Percentiles rank a stretch among this genome's conserved stretches.
These are phyloP conservation scores for Mayetiola destructor DNA, from an alignment of 2,888 invertebrate species.

Conservation along the genomic window DNA sequence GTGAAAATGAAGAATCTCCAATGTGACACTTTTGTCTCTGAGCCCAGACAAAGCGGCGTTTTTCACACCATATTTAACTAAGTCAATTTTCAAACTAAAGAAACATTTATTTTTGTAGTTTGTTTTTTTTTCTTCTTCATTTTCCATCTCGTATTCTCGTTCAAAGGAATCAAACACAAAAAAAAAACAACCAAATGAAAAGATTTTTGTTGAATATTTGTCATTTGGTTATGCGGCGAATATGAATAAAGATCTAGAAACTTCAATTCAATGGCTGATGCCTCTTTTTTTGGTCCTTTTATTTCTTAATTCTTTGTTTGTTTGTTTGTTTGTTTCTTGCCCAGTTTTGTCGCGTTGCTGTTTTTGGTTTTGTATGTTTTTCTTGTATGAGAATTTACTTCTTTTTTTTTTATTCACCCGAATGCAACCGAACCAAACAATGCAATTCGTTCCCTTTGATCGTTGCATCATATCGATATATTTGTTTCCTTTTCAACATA, in stretches of 20 bases:
- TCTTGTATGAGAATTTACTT: too few relatives aligned
- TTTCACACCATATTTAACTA: too few relatives aligned
- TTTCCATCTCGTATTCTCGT: too few relatives aligned
- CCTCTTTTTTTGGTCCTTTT: too few relatives aligned
- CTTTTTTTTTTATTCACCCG: not conserved
- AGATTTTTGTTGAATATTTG: constrained; percentile 1
- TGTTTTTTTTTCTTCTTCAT: too few relatives aligned
- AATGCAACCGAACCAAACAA: not conserved
- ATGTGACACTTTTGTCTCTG: not conserved
- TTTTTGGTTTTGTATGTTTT: not conserved
- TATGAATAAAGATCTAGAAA: constrained; percentile 5
- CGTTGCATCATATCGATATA: constrained; percentile 9
- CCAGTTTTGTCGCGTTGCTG: not conserved
- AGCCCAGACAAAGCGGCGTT: constrained; percentile 6
- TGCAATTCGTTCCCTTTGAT: not conserved
- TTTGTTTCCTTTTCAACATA: constrained; percentile 1
- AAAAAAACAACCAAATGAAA: not conserved
- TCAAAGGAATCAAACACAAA: too few relatives aligned
- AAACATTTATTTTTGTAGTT: too few relatives aligned
- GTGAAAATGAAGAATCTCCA: too few relatives aligned
- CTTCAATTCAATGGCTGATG: too few relatives aligned
- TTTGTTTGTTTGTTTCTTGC: not conserved
- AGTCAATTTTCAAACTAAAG: too few relatives aligned
- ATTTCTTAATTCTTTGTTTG: not conserved
- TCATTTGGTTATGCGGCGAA: constrained; percentile 9